phyloP scores from a whole-genome alignment of 1,140 invertebrate species.

The Bradynema listronoti region DNA sequence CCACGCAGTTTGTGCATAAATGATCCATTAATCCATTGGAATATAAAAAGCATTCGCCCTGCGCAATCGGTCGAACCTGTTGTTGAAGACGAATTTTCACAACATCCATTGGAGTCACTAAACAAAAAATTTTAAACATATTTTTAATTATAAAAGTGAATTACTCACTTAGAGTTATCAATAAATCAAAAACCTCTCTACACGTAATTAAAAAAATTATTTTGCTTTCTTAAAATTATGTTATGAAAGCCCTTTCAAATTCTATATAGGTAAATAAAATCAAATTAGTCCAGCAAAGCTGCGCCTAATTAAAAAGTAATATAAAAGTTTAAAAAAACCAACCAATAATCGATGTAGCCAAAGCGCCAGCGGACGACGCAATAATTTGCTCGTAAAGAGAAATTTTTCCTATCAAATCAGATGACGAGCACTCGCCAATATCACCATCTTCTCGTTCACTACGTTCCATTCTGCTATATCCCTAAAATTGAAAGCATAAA shows the following conservation, averaged over 20 bases:
- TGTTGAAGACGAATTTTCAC: slow-evolving; percentile 93
- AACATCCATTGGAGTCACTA: slow-evolving; percentile 95
- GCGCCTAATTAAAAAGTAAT: slow-evolving; percentile 4
- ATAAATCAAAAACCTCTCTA: no score
- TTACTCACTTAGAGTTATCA: no score
- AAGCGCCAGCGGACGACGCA: slow-evolving; percentile 39
- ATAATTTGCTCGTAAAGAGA: slow-evolving; percentile 25
- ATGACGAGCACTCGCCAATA: no score
- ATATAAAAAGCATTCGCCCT: slow-evolving; percentile 86
- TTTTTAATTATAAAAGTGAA: no score
- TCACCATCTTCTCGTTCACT: no score
- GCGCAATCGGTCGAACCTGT: slow-evolving; percentile 74
- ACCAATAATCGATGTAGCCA: slow-evolving; percentile 46
- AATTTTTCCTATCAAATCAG: no score
- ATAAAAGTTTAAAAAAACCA: slow-evolving; percentile 6
- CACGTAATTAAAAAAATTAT: no score
- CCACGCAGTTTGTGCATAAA: slow-evolving; percentile 73
- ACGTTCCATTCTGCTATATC: no score
- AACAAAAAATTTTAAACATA: slow-evolving; percentile 60
- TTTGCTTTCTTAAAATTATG: slow-evolving; percentile 11
- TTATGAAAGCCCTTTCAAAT: slow-evolving; percentile 1
- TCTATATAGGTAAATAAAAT: not conserved
- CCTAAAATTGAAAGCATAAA: no score
- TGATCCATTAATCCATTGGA: slow-evolving; percentile 99
- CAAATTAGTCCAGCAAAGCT: no score